These are phyloP conservation scores for Falco cherrug DNA, from an alignment of 2,797 vertebrate species.

Conservation along the genomic window DNA sequence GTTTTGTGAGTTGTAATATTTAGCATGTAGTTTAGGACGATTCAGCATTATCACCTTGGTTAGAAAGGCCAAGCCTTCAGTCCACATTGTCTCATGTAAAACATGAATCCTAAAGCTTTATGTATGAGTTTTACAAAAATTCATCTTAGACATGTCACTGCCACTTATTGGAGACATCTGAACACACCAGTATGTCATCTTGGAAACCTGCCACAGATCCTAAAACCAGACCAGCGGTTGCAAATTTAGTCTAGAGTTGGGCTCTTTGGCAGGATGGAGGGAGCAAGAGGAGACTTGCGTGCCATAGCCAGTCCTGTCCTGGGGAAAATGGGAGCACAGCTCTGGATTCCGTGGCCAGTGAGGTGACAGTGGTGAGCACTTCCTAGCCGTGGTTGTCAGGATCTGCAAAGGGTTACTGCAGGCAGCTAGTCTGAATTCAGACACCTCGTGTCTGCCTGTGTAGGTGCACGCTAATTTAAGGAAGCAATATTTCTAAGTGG, in stretches of 20 bases:
- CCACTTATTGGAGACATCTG: background rate
- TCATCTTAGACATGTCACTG: background rate
- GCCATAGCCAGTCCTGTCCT: background rate
- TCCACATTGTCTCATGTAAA: background rate
- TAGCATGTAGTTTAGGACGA: background rate
- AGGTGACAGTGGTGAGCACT: rapidly evolving
- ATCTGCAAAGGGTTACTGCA: background rate
- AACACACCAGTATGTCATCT: background rate
- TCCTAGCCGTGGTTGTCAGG: background rate
- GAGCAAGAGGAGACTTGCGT: background rate
- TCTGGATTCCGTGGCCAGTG: rapidly evolving
- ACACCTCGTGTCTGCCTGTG: background rate
- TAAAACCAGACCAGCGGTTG: background rate
- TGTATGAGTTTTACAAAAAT: background rate
- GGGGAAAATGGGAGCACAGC: background rate
- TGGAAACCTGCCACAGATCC: background rate
- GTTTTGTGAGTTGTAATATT: background rate
- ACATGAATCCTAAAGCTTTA: background rate
- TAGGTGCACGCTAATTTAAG: background rate
- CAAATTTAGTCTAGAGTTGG: background rate
- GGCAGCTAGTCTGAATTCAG: background rate
- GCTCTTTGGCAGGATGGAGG: background rate
- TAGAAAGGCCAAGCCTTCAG: background rate
- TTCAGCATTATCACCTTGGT: background rate
- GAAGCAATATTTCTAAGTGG: background rate